These are phyloP conservation scores for Luscinia luscinia DNA, from an alignment of 2,797 vertebrate genomes.

Conservation along the genomic window DNA sequence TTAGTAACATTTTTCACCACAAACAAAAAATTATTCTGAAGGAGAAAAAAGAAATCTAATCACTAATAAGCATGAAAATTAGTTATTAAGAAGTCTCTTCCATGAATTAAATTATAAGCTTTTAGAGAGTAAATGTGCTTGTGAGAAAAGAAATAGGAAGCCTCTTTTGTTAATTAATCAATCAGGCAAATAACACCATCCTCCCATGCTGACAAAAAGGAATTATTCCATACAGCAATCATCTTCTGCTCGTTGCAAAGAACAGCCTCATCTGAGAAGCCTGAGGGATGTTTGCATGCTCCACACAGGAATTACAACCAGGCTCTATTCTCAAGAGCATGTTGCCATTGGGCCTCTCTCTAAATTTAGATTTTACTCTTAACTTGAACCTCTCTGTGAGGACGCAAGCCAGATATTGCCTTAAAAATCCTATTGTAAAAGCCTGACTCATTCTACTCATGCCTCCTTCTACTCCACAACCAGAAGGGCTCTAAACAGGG, in stretches of 20 bases:
- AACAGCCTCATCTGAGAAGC: not conserved
- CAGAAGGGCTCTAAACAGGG: not conserved
- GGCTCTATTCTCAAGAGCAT: not conserved
- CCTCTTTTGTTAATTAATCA: not conserved
- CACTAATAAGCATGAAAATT: not conserved
- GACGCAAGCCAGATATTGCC: not conserved
- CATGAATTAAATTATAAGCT: not conserved
- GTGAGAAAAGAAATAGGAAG: not conserved
- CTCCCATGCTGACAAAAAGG: not conserved
- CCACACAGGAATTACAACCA: not conserved
- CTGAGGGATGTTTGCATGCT: not conserved
- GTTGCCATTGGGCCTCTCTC: not conserved
- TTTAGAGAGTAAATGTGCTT: not conserved
- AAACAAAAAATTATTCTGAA: not conserved
- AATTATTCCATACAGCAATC: not conserved
- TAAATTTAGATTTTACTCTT: not conserved
- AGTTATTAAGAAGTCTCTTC: not conserved
- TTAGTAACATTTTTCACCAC: not conserved
- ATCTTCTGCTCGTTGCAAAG: not conserved
- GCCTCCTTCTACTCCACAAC: not conserved
- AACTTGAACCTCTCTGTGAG: not conserved
- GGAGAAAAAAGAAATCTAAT: not conserved
- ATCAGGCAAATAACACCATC: not conserved
- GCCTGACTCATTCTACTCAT: not conserved
- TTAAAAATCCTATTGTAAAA: slow-evolving; percentile 2